phyloP scores from a whole-genome alignment of 2,888 invertebrate species.

The Nezara viridula region DNA sequence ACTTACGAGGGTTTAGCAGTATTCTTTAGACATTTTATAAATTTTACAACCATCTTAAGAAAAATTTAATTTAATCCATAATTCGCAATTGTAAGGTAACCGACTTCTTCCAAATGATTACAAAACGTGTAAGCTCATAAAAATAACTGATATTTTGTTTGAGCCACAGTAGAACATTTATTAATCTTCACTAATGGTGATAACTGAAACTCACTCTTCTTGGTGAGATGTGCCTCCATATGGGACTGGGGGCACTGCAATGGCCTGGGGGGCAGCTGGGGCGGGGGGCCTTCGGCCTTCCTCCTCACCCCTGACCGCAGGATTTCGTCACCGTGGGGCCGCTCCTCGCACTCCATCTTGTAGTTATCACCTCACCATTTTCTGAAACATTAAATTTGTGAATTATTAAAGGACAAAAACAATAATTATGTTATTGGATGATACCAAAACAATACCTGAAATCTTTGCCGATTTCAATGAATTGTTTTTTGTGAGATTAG shows the following conservation, averaged over 20 bases:
- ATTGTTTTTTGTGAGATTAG: too few relatives aligned
- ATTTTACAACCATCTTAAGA: neutral
- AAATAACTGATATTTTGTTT: too few relatives aligned
- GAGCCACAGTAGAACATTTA: too few relatives aligned
- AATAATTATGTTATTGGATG: neutral
- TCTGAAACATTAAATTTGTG: neutral
- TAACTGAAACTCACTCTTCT: slow-evolving; percentile 62
- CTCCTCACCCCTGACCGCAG: slow-evolving; percentile 32
- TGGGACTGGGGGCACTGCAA: slow-evolving; percentile 69
- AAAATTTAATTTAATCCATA: neutral
- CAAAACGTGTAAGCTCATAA: too few relatives aligned
- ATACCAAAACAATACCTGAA: too few relatives aligned
- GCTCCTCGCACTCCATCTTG: slow-evolving; percentile 56
- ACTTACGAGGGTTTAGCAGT: too few relatives aligned
- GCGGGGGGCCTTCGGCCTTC: slow-evolving; percentile 68
- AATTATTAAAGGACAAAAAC: neutral
- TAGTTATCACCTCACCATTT: slow-evolving; percentile 42
- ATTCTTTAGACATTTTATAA: neutral
- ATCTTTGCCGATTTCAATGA: too few relatives aligned
- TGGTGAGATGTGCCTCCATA: slow-evolving; percentile 63
- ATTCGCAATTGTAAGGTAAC: neutral
- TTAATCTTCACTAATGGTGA: too few relatives aligned
- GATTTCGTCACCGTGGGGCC: slow-evolving; percentile 51
- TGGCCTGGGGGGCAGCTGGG: slow-evolving; percentile 72
- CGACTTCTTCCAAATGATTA: neutral